Evolutionary conservation across 2,888 invertebrate species (phyloP), one percentile per base, ranked within the genome.

Genomic region (Yponomeuta evonymella): DNA sequence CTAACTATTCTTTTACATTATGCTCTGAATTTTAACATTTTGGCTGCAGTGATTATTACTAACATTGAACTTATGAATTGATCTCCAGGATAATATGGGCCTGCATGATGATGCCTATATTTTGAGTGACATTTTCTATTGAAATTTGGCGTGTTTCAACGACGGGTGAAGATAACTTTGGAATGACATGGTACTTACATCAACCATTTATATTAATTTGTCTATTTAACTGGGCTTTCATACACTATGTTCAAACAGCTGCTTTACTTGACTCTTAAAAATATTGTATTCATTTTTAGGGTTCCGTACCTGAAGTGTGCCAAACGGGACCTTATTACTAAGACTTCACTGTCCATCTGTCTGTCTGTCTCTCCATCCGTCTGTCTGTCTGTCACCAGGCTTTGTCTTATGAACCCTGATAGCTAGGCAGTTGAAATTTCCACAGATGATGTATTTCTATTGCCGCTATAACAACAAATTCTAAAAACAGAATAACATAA

Each of bases 131-230:
- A 69, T 72, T 70, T 68, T 58, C 63, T 72, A 33, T 33, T 72
- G 43, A 29, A 58, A 6, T 58, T 67, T 30, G 65, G 64, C 58
- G 23, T 69, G 48, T 48, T 51, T 69, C 48, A 30, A 67, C 67
- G 36, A 67, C 78, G 77, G 80, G 81, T 75, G 87, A 83, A 86
- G 87, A 86, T 83, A 81, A 79, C 86, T 84, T 88, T 89, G 91
- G 89, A 87, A 90, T 90, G 89, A 88, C 86, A 90, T 91, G 91
- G 91, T 92, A 92, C 43, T 43, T 43, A 43, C 84, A 83, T 78
- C 79, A 78, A 15, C 80, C 79, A 81, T 83, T 81, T 76, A 58
- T 82, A 76, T 80, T 67, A 43, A 67, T 67, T 43, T 43, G 9
- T 48, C 5, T 67, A n/a, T 67, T 15, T 58, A 58, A 58, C 15